Base-by-base conservation (phyloP, 1,140 invertebrate genomes). In the Sinonovacula constricta region DNA sequence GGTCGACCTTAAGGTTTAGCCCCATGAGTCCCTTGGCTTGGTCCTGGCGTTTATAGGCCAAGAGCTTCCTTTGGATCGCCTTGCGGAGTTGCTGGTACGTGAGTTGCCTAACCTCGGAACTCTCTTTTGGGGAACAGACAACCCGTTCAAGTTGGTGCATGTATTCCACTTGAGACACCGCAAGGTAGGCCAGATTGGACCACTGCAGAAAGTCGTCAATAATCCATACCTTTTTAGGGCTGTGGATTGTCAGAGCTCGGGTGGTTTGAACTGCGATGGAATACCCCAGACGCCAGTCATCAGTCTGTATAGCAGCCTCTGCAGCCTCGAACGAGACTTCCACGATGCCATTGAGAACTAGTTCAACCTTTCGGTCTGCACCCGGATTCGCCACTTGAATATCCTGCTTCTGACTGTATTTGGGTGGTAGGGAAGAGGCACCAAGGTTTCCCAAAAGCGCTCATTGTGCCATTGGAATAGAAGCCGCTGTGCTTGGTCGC, bases 151-250 rank as follows among this genome's bases (percentile, higher is more conserved):
- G n/a, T n/a, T n/a, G n/a, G n/a, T n/a, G n/a, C n/a, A n/a, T n/a
- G n/a, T n/a, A n/a, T n/a, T n/a, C n/a, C n/a, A n/a, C n/a, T n/a
- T n/a, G n/a, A n/a, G n/a, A n/a, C n/a, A n/a, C n/a, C n/a, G n/a
- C n/a, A n/a, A n/a, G n/a, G n/a, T n/a, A 68, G 53, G 63, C 49
- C 3, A 77, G 51, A 45, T 77, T 77, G 18, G 45, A 57, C 74
- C 62, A 77, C 18, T 77, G 2, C 10, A 77, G 34, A n/a, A 67
- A 76, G 60, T 76, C 45, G 31, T 77, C 74, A 26, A 68, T 56
- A n/a, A 77, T 68, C 74, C 74, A 77, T 39, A 77, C 74, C 24
- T 77, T 77, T 18, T 69, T 28, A 12, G 65, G 72, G 33, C 39
- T 24, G 1, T 66, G n/a, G 45, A 76, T 54, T 22, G 74, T 67